Conservation (phyloP, 2,797 vertebrate species). For the Cynodonichthys magdalenae region DNA sequence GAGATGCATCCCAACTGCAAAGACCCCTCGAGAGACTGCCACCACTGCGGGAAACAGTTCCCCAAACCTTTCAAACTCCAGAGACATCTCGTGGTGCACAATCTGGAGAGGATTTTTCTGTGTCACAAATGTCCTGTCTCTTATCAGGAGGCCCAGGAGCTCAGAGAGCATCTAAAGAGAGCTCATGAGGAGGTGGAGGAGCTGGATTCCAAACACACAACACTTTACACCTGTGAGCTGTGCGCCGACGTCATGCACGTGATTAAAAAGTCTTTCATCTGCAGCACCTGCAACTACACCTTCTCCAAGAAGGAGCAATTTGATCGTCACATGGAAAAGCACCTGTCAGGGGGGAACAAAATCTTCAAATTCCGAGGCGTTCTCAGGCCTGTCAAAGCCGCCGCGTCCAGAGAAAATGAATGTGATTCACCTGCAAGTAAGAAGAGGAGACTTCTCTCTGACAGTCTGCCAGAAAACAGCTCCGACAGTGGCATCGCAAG, state of each 20-base stretch:
- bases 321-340: conserved; percentile 98
- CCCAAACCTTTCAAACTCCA: conserved; percentile 99
- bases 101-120: conserved; percentile 93
- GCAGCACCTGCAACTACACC: conserved; percentile 98
- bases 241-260: conserved; percentile 97
- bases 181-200: conserved; percentile 87
- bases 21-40: conserved; percentile 96
- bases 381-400: conserved; percentile 82
- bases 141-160: conserved; percentile 89
- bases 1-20: conserved; percentile 94
- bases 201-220: conserved; percentile 91
- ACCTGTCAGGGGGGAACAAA: conserved; percentile 86
- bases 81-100: conserved; percentile 96
- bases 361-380: conserved; percentile 93
- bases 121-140: conserved; percentile 93
- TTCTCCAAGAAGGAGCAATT: conserved; percentile 99
- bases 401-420: conserved; percentile 74
- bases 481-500: conserved; percentile 73
- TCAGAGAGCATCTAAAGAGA: conserved; percentile 89
- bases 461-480: conserved; percentile 62
- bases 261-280: conserved; percentile 96
- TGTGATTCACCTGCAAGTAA: conserved; percentile 82
- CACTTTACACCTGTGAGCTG: conserved; percentile 94
- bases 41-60: conserved; percentile 98
- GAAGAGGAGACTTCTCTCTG: conserved; percentile 78